phyloP scores from a whole-genome alignment of 1,140 invertebrate genomes.

The Zaprionus africanus region DNA sequence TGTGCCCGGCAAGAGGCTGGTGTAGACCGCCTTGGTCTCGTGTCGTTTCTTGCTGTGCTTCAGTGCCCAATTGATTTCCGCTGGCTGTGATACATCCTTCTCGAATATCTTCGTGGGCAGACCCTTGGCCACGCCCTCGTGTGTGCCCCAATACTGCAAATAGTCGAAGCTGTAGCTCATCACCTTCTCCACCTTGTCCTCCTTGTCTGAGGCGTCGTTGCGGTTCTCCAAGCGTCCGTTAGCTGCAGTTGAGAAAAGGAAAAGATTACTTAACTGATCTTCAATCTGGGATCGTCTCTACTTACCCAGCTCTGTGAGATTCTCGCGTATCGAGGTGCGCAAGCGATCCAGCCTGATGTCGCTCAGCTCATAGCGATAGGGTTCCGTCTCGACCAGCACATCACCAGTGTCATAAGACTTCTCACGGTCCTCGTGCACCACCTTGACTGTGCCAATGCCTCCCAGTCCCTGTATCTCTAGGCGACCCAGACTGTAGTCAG shows the following conservation, averaged over 20 bases:
- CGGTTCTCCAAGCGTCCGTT: conserved; percentile 87
- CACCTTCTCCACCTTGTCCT: conserved; percentile 88
- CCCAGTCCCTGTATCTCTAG: conserved; percentile 88
- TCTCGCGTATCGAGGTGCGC: conserved; percentile 86
- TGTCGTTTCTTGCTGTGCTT: conserved; percentile 86
- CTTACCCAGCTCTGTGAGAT: conserved; percentile 85
- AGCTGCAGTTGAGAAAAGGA: conserved; percentile 68
- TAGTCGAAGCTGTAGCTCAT: conserved; percentile 89
- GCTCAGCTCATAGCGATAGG: conserved; percentile 89
- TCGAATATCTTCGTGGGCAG: conserved; percentile 89
- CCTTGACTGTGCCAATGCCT: conserved; percentile 88
- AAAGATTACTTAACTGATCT: neutral
- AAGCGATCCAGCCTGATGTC: conserved; percentile 87
- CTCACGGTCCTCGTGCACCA: conserved; percentile 87
- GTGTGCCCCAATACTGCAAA: conserved; percentile 90
- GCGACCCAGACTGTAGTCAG: conserved; percentile 87
- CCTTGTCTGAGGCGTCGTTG: conserved; percentile 85
- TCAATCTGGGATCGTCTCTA: neutral
- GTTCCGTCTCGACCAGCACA: conserved; percentile 91
- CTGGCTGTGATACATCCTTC: conserved; percentile 86
- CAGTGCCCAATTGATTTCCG: conserved; percentile 89
- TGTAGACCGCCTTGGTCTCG: conserved; percentile 84
- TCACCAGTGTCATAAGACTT: conserved; percentile 88
- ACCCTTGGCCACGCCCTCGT: conserved; percentile 90
- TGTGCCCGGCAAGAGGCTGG: conserved; percentile 88